phyloP scores from a whole-genome alignment of 92 coral and sea anemone genomes.

The Pocillopora grandis region DNA sequence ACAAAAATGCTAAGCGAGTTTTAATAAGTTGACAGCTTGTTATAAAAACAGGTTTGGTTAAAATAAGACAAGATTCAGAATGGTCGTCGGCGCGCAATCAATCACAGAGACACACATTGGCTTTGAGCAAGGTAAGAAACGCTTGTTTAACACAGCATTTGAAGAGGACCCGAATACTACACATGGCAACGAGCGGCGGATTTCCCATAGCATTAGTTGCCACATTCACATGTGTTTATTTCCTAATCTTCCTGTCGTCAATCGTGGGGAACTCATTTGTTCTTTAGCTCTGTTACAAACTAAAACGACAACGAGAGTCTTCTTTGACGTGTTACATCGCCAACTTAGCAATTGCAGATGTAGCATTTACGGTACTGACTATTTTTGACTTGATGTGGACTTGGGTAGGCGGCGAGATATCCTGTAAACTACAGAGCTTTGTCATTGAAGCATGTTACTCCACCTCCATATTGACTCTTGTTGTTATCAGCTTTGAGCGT shows the following conservation, averaged over 20 bases:
- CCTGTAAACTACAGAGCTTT: slow-evolving; percentile 44
- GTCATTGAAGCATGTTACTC: slow-evolving; percentile 44
- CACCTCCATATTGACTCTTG: slow-evolving; percentile 45
- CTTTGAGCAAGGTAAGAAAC: not conserved
- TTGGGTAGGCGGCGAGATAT: slow-evolving; percentile 41
- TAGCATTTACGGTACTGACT: slow-evolving; percentile 12
- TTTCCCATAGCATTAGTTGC: slow-evolving; percentile 3
- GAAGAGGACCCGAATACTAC: not conserved
- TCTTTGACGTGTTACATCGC: slow-evolving; percentile 27
- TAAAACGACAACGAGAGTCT: not conserved
- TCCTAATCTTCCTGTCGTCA: not conserved
- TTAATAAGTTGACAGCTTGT: too few relatives aligned
- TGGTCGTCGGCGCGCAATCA: too few relatives aligned
- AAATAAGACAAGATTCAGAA: too few relatives aligned
- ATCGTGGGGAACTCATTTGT: slow-evolving; percentile 24
- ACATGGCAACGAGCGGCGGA: slow-evolving; percentile 12
- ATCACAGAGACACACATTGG: too few relatives aligned
- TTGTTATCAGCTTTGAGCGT: slow-evolving; percentile 40
- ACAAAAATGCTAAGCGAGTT: too few relatives aligned
- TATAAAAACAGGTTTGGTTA: too few relatives aligned
- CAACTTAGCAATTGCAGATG: slow-evolving; percentile 46
- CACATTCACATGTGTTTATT: slow-evolving; percentile 14
- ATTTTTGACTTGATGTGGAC: slow-evolving; percentile 32
- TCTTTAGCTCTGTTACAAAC: not conserved
- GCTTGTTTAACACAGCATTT: not conserved